Percentiles rank a stretch among this genome's conserved stretches.
Evolutionary conservation across 2,888 invertebrate genomes (phyloP).

Genomic region (Norana najaformis): DNA sequence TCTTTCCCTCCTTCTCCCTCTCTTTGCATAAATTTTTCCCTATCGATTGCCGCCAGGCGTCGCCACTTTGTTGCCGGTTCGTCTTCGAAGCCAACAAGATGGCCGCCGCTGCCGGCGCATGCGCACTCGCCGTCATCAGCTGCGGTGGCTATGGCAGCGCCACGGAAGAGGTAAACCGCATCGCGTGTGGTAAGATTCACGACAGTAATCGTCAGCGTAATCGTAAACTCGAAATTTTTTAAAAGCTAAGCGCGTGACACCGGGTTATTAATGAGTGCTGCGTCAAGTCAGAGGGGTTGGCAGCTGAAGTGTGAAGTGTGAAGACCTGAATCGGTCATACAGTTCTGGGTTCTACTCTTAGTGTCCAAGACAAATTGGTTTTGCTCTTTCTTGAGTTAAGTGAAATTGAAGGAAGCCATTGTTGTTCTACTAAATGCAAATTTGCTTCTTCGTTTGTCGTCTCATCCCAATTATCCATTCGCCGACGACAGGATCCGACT

Average conservation of each 20-base stretch:
- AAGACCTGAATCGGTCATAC: too few relatives aligned
- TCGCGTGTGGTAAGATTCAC: neutral
- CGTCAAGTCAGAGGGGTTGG: neutral
- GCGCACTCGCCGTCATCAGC: neutral
- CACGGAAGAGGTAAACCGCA: neutral
- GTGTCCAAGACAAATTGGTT: too few relatives aligned
- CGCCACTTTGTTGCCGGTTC: constrained; percentile 13
- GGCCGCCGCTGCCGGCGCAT: constrained; percentile 7
- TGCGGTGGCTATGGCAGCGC: neutral
- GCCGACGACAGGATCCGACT: too few relatives aligned
- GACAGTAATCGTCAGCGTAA: neutral
- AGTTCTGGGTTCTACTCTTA: too few relatives aligned
- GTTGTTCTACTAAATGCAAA: too few relatives aligned
- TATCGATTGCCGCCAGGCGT: neutral
- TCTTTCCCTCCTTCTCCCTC: neutral
- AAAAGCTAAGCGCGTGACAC: too few relatives aligned
- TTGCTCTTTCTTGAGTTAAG: too few relatives aligned
- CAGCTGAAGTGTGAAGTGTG: too few relatives aligned
- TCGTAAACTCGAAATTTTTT: neutral
- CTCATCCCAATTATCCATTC: too few relatives aligned
- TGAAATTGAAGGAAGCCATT: too few relatives aligned
- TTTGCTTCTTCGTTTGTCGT: too few relatives aligned
- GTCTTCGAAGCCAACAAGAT: neutral
- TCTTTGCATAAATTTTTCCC: constrained; percentile 6
- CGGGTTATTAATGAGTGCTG: neutral